Percentiles rank a stretch among this genome's conserved stretches.
Conservation (phyloP, 2,888 invertebrate species). For the Thysanoteuthis rhombus region DNA sequence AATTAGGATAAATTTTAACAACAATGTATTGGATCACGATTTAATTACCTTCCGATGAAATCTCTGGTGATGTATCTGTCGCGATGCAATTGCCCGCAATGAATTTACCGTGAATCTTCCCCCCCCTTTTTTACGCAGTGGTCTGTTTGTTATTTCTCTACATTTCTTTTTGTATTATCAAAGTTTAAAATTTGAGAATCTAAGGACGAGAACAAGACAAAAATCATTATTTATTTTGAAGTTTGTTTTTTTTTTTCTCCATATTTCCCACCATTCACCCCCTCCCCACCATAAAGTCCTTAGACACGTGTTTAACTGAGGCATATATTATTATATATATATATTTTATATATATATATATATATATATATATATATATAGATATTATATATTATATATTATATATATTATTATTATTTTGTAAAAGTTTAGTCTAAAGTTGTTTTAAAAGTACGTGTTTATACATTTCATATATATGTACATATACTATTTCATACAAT, state of each 20-base stretch:
- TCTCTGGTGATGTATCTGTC: too few relatives aligned
- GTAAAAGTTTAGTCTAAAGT: not conserved
- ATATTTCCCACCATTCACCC: not conserved
- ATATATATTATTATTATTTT: not conserved
- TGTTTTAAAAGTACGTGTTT: not conserved
- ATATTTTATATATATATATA: too few relatives aligned
- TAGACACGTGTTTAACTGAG: not conserved
- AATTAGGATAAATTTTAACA: too few relatives aligned
- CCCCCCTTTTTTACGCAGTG: not conserved
- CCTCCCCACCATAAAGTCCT: not conserved
- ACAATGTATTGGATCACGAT: too few relatives aligned
- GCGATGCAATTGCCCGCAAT: too few relatives aligned
- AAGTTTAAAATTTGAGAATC: not conserved
- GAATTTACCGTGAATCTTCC: too few relatives aligned
- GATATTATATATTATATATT: too few relatives aligned
- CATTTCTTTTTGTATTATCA: not conserved
- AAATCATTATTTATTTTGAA: not conserved
- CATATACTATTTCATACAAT: not conserved
- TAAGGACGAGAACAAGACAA: not conserved
- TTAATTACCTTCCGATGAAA: too few relatives aligned
- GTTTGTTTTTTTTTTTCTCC: not conserved
- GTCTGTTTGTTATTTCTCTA: not conserved
- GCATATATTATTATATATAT: not conserved
- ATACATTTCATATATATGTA: conserved; percentile 12
- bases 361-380: too few relatives aligned